phyloP scores from a whole-genome alignment of 2,113 vertebrate species.

The Nematolebias whitei region DNA sequence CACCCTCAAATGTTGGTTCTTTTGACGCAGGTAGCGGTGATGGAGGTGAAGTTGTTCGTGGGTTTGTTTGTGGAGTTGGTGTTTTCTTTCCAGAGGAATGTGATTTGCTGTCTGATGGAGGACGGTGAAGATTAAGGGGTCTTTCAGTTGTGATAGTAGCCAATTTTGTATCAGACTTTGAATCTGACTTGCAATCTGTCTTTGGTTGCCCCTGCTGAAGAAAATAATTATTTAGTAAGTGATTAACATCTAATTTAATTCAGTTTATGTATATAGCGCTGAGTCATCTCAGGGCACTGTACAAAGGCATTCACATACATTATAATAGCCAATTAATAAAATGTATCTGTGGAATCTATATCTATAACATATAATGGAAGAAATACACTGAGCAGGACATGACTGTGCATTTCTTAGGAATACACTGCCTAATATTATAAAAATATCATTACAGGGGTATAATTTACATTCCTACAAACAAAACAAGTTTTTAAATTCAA shows the following conservation, averaged over 20 bases:
- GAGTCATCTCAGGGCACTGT: too few species aligned
- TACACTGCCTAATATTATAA: background rate
- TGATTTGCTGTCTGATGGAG: slow-evolving; percentile 72
- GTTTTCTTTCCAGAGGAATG: slow-evolving; percentile 79
- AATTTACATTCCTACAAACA: background rate
- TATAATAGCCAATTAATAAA: too few species aligned
- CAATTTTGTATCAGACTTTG: slow-evolving; percentile 77
- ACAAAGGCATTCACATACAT: too few species aligned
- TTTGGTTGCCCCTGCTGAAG: slow-evolving; percentile 76
- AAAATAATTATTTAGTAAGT: slow-evolving; percentile 8
- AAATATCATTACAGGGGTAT: background rate
- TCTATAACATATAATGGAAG: background rate
- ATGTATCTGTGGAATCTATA: too few species aligned
- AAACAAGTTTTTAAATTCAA: too few species aligned
- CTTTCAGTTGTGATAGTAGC: slow-evolving; percentile 65
- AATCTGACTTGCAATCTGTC: slow-evolving; percentile 77
- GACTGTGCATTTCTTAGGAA: too few species aligned
- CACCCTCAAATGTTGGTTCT: slow-evolving; percentile 80
- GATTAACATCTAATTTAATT: too few species aligned
- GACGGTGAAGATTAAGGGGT: slow-evolving; percentile 78
- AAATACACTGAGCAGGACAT: too few species aligned
- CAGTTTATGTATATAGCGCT: too few species aligned
- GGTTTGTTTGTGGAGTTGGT: slow-evolving; percentile 60
- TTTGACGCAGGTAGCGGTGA: slow-evolving; percentile 61
- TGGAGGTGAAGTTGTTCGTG: slow-evolving; percentile 63